Conservation (phyloP, 2,797 vertebrate species). For the Cygnus olor region DNA sequence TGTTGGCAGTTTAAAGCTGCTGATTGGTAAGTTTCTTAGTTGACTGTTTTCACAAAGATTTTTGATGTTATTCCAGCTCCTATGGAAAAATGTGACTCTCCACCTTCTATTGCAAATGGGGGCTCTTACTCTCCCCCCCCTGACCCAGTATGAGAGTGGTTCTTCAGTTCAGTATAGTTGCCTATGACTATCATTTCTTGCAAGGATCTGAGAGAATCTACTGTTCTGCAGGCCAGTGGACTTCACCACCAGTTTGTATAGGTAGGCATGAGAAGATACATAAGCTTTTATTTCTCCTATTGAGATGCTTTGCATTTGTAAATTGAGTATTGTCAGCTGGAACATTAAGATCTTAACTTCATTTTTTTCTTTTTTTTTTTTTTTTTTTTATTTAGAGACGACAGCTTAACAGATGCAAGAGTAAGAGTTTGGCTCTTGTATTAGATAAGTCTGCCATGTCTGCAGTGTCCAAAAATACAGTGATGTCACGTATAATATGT, state of each 20-base stretch:
- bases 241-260: conserved; percentile 74
- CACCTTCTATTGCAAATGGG: conserved; percentile 76
- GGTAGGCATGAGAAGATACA: conserved; percentile 57
- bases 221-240: conserved; percentile 77
- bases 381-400: neutral
- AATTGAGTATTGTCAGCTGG: neutral
- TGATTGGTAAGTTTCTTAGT: neutral
- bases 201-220: conserved; percentile 70
- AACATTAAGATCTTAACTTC: neutral
- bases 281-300: neutral
- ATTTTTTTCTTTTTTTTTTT: no score
- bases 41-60: neutral
- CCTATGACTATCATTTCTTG: conserved; percentile 72
- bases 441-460: neutral
- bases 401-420: neutral
- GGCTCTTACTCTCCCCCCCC: neutral
- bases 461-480: neutral
- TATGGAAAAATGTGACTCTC: conserved; percentile 65
- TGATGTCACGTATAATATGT: neutral
- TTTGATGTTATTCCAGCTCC: conserved; percentile 42
- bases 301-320: neutral
- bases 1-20: neutral
- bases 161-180: conserved; percentile 77
- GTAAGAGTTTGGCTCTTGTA: neutral
- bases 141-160: conserved; percentile 66